Evolutionary conservation across 2,888 invertebrate species (phyloP).

Genomic region (Drosophila koepferae): DNA sequence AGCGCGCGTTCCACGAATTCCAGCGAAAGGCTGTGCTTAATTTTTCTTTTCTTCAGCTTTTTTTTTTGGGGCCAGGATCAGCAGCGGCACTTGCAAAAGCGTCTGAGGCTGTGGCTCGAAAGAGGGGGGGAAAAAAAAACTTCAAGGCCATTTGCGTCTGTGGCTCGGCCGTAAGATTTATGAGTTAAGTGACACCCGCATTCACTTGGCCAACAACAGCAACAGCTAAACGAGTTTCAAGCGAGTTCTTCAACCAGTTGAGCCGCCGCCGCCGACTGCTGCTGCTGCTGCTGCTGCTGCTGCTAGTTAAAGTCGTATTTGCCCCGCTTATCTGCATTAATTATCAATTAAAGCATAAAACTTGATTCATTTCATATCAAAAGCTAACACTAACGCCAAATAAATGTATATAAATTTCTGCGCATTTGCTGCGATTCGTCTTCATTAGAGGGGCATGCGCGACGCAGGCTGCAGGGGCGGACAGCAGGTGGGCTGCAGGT

Average conservation of each 20-base stretch:
- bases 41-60: slow-evolving; percentile 15
- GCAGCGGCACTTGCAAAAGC: slow-evolving; percentile 36
- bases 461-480: not conserved
- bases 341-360: slow-evolving; percentile 64
- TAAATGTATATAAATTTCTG: slow-evolving; percentile 5
- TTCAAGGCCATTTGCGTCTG: slow-evolving; percentile 33
- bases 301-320: slow-evolving; percentile 40
- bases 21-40: slow-evolving; percentile 42
- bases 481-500: slow-evolving; percentile 22
- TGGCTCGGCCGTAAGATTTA: slow-evolving; percentile 60
- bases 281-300: not conserved
- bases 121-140: not conserved
- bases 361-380: slow-evolving; percentile 69
- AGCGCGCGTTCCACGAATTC: slow-evolving; percentile 41
- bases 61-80: slow-evolving; percentile 47
- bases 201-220: slow-evolving; percentile 53
- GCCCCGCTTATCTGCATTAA: slow-evolving; percentile 75
- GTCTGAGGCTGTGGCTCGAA: not conserved
- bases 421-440: slow-evolving; percentile 38
- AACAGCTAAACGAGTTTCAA: slow-evolving; percentile 62
- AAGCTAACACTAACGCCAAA: not conserved
- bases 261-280: not conserved
- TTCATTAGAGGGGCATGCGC: slow-evolving; percentile 39
- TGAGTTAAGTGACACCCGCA: slow-evolving; percentile 76
- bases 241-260: slow-evolving; percentile 51